phyloP scores from a whole-genome alignment of 2,888 invertebrate species.

The Drosophila mettleri region DNA sequence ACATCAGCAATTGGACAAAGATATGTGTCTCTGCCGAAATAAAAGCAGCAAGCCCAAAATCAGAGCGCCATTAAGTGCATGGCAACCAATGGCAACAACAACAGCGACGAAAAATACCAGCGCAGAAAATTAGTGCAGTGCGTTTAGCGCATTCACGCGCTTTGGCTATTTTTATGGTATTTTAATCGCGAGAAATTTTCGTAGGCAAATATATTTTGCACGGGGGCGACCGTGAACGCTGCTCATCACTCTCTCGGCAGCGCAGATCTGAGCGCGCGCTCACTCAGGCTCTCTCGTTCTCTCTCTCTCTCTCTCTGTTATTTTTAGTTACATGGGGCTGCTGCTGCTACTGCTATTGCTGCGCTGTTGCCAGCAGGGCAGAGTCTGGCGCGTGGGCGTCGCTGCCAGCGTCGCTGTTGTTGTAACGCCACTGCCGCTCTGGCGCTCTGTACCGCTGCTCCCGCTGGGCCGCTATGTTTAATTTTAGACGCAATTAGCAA shows the following conservation, averaged over 20 bases:
- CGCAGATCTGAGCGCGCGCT: slow-evolving; percentile 2
- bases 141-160: slow-evolving; percentile 54
- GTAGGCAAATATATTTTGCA: slow-evolving; percentile 17
- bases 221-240: slow-evolving; percentile 25
- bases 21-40: slow-evolving; percentile 42
- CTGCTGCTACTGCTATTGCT: slow-evolving; percentile 35
- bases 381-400: slow-evolving; percentile 73
- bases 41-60: too few relatives aligned
- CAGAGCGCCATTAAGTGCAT: slow-evolving; percentile 62
- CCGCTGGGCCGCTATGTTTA: slow-evolving; percentile 51
- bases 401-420: slow-evolving; percentile 42
- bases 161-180: slow-evolving; percentile 76
- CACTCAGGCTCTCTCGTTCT: slow-evolving; percentile 1
- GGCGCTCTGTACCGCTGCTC: slow-evolving; percentile 27
- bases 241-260: slow-evolving; percentile 15
- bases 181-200: slow-evolving; percentile 65
- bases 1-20: slow-evolving; percentile 33
- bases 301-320: slow-evolving; percentile 43
- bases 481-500: slow-evolving; percentile 77
- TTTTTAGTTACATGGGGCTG: slow-evolving; percentile 70
- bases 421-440: slow-evolving; percentile 43
- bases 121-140: slow-evolving; percentile 27
- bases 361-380: slow-evolving; percentile 55
- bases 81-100: slow-evolving; percentile 24
- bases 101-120: slow-evolving; percentile 14